Evolutionary conservation across 2,888 invertebrate species (phyloP).

Genomic region (Beris chalybata): DNA sequence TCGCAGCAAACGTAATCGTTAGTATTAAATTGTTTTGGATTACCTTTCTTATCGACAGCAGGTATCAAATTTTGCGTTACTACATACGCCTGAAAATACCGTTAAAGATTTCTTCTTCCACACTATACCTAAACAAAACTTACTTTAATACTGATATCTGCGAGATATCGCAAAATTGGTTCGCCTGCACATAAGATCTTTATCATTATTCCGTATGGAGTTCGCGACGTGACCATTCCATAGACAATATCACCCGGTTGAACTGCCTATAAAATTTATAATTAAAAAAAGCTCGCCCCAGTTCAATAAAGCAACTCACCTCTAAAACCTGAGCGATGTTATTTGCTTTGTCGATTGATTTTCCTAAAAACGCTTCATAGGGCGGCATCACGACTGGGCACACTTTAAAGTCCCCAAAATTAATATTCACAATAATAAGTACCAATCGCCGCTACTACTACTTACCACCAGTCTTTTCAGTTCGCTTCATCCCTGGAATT

Average conservation of each 20-base stretch:
- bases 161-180: conserved; percentile 69
- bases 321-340: conserved; percentile 79
- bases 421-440: background rate
- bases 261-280: conserved; percentile 17
- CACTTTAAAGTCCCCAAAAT: conserved; percentile 6
- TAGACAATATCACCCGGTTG: conserved; percentile 79
- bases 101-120: conserved; percentile 58
- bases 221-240: conserved; percentile 75
- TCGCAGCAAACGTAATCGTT: conserved; percentile 88
- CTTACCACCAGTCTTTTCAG: conserved; percentile 40
- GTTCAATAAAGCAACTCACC: conserved; percentile 59
- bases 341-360: conserved; percentile 73
- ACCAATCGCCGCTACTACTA: background rate
- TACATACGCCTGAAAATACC: conserved; percentile 41
- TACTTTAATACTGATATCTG: conserved; percentile 78
- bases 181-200: conserved; percentile 84
- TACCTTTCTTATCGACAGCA: conserved; percentile 78
- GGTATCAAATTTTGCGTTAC: conserved; percentile 39
- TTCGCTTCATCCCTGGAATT: conserved; percentile 49
- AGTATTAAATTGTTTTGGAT: conserved; percentile 74
- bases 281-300: background rate
- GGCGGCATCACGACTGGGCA: conserved; percentile 70
- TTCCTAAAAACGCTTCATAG: conserved; percentile 74
- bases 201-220: conserved; percentile 71
- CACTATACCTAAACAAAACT: background rate